Evolutionary conservation across 64 coral and sea anemone species (phyloP), one percentile per base, ranked within the genome.

Genomic region (Cladopsammia gracilis): DNA sequence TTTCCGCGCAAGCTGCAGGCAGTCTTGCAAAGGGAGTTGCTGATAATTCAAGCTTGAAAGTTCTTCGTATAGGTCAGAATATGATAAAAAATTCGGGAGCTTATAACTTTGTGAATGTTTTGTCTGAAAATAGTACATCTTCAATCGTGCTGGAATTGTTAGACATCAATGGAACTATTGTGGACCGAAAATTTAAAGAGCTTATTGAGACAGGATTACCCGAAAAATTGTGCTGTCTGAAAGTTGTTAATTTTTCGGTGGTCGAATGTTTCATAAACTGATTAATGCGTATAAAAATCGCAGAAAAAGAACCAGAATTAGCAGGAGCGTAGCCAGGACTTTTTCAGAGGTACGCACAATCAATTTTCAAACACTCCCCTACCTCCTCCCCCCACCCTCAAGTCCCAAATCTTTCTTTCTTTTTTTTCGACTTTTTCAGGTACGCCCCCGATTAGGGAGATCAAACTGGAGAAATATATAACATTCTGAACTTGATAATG

Each of bases 161-260:
- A 48, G 92, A 98, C 64, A 60, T 98, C 18, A 91, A 94, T 62
- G 96, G 96, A 19, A 90, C 89, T 20, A 58, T 94, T 53, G 88
- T 98, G 7, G 83, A 98, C 56, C 56, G 42, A 15, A 66, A 66
- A 49, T 90, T 94, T 58, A 71, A 49, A 44, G 48, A 73, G 20
- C 10, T 52, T 6, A 25, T 62, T 13, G 62, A 64, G 19, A 56
- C 24, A 7, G 82, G 60, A 25, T 80, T 93, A 9, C 22, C 83
- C 4, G 82, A 93, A 23, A 76, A 78, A 16, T 43, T 87, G 7
- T 25, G 44, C 47, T 51, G 47, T 13, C 23, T 93, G 11, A 86
- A 78, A 6, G 71, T 91, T 12, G 62, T 91, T 15, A 79, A 74
- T 12, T 83, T 73, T 58, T 68, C 80, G 6, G 34, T 84, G 19